Conservation (phyloP, 2,797 vertebrate species). For the Gymnoscopelus braueri region DNA sequence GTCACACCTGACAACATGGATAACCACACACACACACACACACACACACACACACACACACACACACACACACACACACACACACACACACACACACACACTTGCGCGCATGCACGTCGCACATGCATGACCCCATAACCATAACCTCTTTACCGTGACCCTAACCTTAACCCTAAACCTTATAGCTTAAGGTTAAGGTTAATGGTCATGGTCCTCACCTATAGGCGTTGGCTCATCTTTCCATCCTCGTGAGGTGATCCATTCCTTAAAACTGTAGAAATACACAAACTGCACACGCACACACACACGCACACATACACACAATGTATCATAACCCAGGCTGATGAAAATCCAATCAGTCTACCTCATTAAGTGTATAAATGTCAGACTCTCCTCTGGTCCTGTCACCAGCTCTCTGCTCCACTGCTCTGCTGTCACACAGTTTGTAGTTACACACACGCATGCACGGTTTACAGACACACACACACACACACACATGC, state of each 20-base stretch:
- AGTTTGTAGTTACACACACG: background rate
- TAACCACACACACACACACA: no score
- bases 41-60: background rate
- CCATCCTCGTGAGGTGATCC: no score
- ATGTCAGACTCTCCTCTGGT: conserved; percentile 45
- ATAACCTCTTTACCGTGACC: no score
- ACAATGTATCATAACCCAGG: background rate
- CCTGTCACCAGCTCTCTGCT: background rate
- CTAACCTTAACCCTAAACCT: no score
- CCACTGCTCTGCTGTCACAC: background rate
- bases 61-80: conserved; percentile 4
- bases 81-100: background rate
- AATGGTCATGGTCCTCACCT: no score
- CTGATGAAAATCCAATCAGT: conserved; percentile 49
- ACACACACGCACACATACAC: background rate
- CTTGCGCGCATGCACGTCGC: conserved; percentile 81
- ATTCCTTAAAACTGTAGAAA: background rate
- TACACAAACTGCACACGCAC: background rate
- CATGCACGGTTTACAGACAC: conserved; percentile 1
- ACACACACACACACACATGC: background rate
- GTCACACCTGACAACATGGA: no score
- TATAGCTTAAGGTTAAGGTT: no score
- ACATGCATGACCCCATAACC: conserved; percentile 42
- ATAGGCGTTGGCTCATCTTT: no score
- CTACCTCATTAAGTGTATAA: conserved; percentile 52